Evolutionary conservation across 2,113 vertebrate species (phyloP), one percentile per base, ranked within the genome.

Genomic region (Cebidichthys violaceus): DNA sequence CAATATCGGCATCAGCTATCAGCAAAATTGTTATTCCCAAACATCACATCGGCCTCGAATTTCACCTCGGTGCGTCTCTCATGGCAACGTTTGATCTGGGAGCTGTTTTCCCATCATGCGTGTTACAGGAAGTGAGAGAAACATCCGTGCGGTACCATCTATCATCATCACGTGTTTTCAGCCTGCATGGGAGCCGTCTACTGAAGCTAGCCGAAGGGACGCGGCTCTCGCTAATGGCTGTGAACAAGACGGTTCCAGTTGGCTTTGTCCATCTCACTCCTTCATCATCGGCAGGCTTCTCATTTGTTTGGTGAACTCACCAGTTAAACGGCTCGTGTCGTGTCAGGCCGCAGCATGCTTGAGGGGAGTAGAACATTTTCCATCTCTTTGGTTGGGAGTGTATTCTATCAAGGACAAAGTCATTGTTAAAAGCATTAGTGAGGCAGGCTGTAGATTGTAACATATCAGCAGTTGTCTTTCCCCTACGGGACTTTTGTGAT

Each of bases 371-470:
- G 70, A 86, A 59, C 59, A 65, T 79, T 81, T 88, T 79, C 82
- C 68, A 66, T 90, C 67, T 81, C 66, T 59, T 47, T 31, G 66
- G 55, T 37, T 29, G 73, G 57, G 68, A 89, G 79, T 68, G 55
- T 10, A 35, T 81, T 89, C 77, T 67, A 73, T 68, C 84, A 67
- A 93, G 90, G 84, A 87, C 88, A 84, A 75, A 91, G 87, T 85
- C 84, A 79, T 92, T 75, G 87, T 85, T 91, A 82, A 86, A 83
- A 81, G 65, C 60, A 74, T 81, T 85, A 75, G 70, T 33, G 8
- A 89, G 35, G 66, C 68, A 7, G 27, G 76, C n/a, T 52, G 69
- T 57, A 75, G 70, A 90, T 88, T 74, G 87, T 86, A 88, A 90
- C 75, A 54, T 90, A 87, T 90, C 64, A 81, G 50, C 14, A 17